phyloP scores from a whole-genome alignment of 53 echinoderm and acorn worm genomes.

The Temnopleurus reevesii region DNA sequence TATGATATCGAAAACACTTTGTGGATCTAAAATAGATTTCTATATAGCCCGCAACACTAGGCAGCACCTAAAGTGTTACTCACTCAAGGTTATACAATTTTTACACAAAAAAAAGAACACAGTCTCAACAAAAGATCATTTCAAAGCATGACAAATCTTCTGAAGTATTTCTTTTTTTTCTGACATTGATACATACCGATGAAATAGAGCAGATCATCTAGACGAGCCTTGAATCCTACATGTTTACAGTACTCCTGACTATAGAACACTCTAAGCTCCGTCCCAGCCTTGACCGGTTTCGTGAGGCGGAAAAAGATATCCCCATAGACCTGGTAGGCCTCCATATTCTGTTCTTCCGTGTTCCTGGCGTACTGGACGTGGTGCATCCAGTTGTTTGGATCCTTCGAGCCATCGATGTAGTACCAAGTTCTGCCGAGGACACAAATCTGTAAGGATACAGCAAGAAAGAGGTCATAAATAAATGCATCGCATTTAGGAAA shows the following conservation, averaged over 20 bases:
- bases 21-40: no score
- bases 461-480: no score
- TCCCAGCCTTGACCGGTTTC: not conserved
- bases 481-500: no score
- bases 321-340: constrained; percentile 49
- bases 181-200: not conserved
- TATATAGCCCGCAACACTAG: no score
- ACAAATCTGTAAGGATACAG: no score
- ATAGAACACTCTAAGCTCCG: constrained; percentile 48
- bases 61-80: no score
- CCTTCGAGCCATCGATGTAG: constrained; percentile 38
- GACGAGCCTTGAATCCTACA: constrained; percentile 17
- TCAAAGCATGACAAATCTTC: no score
- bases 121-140: no score
- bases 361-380: constrained; percentile 6
- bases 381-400: constrained; percentile 53
- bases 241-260: constrained; percentile 1
- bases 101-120: no score
- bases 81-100: no score
- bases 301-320: constrained; percentile 52
- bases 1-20: no score
- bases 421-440: constrained; percentile 39
- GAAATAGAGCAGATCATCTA: constrained; percentile 7
- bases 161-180: no score
- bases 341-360: constrained; percentile 30